Evolutionary conservation across 2,888 invertebrate species (phyloP).

Genomic region (Drosophila algonquin): DNA sequence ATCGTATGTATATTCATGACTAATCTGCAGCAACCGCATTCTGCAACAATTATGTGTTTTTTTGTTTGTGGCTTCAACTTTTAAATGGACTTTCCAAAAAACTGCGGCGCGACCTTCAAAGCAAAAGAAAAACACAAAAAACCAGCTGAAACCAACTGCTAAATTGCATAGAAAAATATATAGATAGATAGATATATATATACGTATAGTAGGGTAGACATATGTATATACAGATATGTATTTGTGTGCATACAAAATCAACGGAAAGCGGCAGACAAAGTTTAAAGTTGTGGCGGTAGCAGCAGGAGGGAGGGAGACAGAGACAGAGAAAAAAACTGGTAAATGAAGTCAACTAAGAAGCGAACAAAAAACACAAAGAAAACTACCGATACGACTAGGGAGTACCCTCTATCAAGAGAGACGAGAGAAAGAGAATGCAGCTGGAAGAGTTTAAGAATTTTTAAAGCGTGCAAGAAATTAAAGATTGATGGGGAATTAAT

Average conservation of each 20-base stretch:
- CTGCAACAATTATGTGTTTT: slow-evolving; percentile 69
- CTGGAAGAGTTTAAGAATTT: not conserved
- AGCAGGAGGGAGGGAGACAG: slow-evolving; percentile 35
- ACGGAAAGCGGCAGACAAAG: slow-evolving; percentile 55
- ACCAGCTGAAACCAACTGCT: slow-evolving; percentile 39
- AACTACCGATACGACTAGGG: not conserved
- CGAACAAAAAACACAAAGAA: slow-evolving; percentile 1
- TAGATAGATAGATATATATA: slow-evolving; percentile 18
- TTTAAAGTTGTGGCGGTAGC: slow-evolving; percentile 43
- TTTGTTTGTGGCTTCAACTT: slow-evolving; percentile 50
- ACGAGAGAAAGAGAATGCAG: not conserved
- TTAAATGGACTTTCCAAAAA: slow-evolving; percentile 74
- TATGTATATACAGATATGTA: slow-evolving; percentile 5
- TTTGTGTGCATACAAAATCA: slow-evolving; percentile 30
- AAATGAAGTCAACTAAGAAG: slow-evolving; percentile 55
- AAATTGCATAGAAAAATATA: slow-evolving; percentile 64
- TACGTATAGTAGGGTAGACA: slow-evolving; percentile 25
- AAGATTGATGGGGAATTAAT: too few species aligned
- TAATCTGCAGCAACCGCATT: slow-evolving; percentile 34
- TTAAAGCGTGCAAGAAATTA: too few species aligned
- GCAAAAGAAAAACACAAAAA: slow-evolving; percentile 20
- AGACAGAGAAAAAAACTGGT: slow-evolving; percentile 30
- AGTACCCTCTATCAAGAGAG: not conserved
- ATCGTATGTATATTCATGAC: slow-evolving; percentile 33
- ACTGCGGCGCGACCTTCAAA: slow-evolving; percentile 64